phyloP scores from a whole-genome alignment of 2,113 vertebrate genomes.

The Sitta europaea region DNA sequence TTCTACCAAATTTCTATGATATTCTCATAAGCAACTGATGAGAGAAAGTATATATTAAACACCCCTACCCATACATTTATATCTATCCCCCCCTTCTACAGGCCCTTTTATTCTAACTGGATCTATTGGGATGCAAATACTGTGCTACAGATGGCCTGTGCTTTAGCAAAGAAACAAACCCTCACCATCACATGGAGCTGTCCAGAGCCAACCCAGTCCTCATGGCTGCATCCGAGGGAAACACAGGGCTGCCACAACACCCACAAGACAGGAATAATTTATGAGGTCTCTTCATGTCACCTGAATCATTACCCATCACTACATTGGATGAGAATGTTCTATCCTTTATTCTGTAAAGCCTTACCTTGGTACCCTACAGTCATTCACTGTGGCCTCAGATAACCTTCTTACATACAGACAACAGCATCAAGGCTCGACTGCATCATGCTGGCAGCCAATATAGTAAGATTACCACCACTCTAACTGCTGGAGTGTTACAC shows the following conservation, averaged over 20 bases:
- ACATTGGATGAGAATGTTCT: not conserved
- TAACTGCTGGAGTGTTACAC: not conserved
- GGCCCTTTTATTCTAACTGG: not conserved
- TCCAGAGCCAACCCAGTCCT: not conserved
- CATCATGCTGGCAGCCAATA: not conserved
- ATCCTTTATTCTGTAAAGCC: not conserved
- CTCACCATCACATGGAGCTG: accelerated
- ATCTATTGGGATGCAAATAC: not conserved
- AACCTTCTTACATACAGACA: not conserved
- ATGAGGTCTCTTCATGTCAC: not conserved
- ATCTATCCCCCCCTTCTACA: not conserved
- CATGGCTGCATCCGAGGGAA: accelerated
- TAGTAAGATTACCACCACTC: not conserved
- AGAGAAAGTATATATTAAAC: not conserved
- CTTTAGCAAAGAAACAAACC: not conserved
- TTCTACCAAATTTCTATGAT: not conserved
- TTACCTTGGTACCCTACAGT: not conserved
- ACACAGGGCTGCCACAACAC: not conserved
- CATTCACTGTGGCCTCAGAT: not conserved
- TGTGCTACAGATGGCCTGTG: not conserved
- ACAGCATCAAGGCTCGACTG: not conserved
- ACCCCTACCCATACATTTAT: not conserved
- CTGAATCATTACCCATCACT: not conserved
- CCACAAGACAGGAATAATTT: not conserved
- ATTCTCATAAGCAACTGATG: not conserved